These are phyloP conservation scores for Forbesichthys papilliferus DNA, from an alignment of 2,113 vertebrate species.

Conservation along the genomic window DNA sequence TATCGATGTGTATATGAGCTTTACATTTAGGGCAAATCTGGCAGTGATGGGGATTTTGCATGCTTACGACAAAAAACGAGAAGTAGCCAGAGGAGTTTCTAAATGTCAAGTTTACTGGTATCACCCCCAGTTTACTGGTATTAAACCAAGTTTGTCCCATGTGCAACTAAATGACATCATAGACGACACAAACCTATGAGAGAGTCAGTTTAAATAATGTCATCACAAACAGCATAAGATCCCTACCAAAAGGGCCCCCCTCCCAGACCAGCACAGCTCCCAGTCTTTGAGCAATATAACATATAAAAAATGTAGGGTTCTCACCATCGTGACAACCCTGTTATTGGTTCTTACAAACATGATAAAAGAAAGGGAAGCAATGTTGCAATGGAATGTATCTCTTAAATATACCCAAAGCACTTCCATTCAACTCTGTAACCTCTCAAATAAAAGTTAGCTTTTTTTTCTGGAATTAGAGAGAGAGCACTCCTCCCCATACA, in stretches of 20 bases:
- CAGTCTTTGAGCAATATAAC: conserved; percentile 31
- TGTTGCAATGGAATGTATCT: conserved; percentile 69
- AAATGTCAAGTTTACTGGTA: conserved; percentile 50
- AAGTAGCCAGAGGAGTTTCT: conserved; percentile 29
- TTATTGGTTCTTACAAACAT: conserved; percentile 63
- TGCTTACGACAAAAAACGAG: conserved; percentile 11
- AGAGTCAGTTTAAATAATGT: conserved; percentile 52
- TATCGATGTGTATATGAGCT: neutral
- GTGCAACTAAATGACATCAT: conserved; percentile 46
- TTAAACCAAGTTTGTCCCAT: neutral
- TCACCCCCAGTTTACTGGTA: too few species aligned
- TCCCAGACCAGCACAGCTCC: neutral
- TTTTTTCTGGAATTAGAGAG: conserved; percentile 22
- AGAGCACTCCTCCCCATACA: too few species aligned
- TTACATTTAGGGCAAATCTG: neutral
- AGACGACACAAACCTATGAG: conserved; percentile 43
- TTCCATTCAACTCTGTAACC: conserved; percentile 45
- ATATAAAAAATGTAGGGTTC: conserved; percentile 67
- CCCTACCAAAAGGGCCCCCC: conserved; percentile 14
- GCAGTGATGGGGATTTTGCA: neutral
- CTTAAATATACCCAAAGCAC: conserved; percentile 76
- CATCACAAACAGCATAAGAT: conserved; percentile 53
- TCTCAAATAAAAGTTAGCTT: conserved; percentile 52
- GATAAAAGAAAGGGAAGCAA: conserved; percentile 66
- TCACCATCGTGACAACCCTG: conserved; percentile 78